Evolutionary conservation across 2,113 vertebrate species (phyloP), one percentile per base, ranked within the genome.

Genomic region (Syngnathus scovelli): DNA sequence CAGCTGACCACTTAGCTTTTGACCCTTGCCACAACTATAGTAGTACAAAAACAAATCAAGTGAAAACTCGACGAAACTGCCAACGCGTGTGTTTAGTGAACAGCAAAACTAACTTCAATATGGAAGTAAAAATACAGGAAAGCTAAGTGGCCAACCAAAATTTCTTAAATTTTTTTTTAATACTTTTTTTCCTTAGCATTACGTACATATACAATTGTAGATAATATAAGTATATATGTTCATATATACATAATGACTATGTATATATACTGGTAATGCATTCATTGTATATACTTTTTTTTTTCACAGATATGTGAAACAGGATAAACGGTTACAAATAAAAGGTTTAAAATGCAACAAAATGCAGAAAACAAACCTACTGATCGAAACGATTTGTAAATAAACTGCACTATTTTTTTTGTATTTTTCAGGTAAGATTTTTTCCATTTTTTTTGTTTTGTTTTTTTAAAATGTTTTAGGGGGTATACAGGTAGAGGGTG

Each of bases 311-410:
- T 89, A 89, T 91, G 87, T 86, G 82, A 89, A 87, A 88, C 69
- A 75, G 83, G 78, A 84, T 63, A 77, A 72, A 90, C 89, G 81
- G 75, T 78, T 93, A 93, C 84, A 48, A 90, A 92, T 91, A 92
- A 88, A 92, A 93, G 92, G 78, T 76, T 92, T 62, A 92, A 91
- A 95, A 83, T 73, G 49, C 82, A 86, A 83, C 71, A 79, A 84
- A 92, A 92, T 76, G 85, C 68, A 92, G 91, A 89, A 89, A 90
- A 81, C 70, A 86, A 85, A 83, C 76, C 79, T 92, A 93, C 91
- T 85, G 88, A 89, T 92, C 90, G 90, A 93, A 93, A 93, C 79
- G 89, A 92, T 89, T 90, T 83, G 71, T 85, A 88, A 90, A 91
- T 90, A 79, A 78, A 89, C 85, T 89, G 86, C 74, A 84, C 79